Evolutionary conservation across 2,888 invertebrate genomes (phyloP).

Genomic region (Xanthorhoe spadicearia): DNA sequence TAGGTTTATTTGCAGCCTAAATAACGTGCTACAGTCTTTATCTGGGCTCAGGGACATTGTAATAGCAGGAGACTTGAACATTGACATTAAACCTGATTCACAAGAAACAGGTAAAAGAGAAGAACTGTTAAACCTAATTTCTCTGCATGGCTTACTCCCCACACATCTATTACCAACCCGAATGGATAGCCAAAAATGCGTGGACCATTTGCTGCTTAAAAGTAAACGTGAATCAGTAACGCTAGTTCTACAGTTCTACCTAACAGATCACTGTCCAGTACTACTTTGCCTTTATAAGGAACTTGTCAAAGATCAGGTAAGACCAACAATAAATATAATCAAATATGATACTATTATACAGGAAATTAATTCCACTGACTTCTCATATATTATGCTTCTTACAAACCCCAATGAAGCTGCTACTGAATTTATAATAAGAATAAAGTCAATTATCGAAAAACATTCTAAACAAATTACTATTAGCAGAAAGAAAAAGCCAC

Average conservation of each 20-base stretch:
- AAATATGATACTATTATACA: background rate
- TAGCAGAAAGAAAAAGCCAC: conserved; percentile 19
- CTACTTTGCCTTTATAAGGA: conserved; percentile 11
- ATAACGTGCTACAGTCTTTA: conserved; percentile 4
- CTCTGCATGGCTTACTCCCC: conserved; percentile 34
- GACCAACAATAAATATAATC: background rate
- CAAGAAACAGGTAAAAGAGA: conserved; percentile 15
- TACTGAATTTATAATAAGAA: background rate
- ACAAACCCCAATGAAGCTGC: background rate
- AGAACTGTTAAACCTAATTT: conserved; percentile 32
- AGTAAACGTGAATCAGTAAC: conserved; percentile 8
- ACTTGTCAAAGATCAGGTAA: background rate
- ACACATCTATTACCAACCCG: conserved; percentile 36
- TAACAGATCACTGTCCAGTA: conserved; percentile 38
- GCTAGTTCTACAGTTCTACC: conserved; percentile 22
- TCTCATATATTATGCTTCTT: background rate
- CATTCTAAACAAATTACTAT: conserved; percentile 3
- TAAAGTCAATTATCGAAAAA: conserved; percentile 10
- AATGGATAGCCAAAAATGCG: conserved; percentile 25
- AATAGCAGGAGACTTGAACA: conserved; percentile 38
- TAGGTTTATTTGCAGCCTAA: conserved; percentile 10
- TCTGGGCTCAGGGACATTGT: background rate
- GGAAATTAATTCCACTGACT: conserved; percentile 5
- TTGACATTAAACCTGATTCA: conserved; percentile 18
- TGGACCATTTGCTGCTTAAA: conserved; percentile 34